These are phyloP conservation scores for Buceros bicornis DNA, from an alignment of 2,797 vertebrate genomes.

Conservation along the genomic window DNA sequence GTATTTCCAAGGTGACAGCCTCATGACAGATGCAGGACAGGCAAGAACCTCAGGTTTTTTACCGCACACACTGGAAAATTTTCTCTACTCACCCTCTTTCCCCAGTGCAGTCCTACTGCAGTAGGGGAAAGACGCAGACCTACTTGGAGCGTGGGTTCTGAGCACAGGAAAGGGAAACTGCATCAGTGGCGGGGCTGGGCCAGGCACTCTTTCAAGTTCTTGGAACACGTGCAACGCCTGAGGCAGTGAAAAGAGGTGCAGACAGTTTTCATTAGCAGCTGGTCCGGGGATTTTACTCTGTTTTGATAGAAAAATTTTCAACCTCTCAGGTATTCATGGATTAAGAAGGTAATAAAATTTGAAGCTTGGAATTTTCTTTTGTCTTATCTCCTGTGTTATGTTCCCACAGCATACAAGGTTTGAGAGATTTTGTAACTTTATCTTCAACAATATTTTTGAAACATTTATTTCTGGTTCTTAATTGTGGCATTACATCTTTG, in stretches of 20 bases:
- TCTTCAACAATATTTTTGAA: neutral
- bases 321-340: neutral
- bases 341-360: neutral
- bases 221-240: neutral
- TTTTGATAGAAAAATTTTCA: neutral
- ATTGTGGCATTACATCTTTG: neutral
- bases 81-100: neutral
- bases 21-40: neutral
- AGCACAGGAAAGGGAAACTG: neutral
- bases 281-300: neutral
- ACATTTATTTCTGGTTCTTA: neutral
- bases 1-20: neutral
- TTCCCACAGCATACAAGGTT: neutral
- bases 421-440: neutral
- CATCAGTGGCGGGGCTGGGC: too few relatives aligned
- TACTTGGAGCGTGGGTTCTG: neutral
- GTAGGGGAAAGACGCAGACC: neutral
- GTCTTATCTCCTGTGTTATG: neutral
- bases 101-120: neutral
- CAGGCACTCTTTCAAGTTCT: neutral
- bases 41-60: neutral
- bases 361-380: neutral
- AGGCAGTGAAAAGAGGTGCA: neutral
- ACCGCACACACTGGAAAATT: neutral
- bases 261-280: neutral